phyloP scores from a whole-genome alignment of 2,888 invertebrate genomes.

The Mongoloraphidia duomilia region DNA sequence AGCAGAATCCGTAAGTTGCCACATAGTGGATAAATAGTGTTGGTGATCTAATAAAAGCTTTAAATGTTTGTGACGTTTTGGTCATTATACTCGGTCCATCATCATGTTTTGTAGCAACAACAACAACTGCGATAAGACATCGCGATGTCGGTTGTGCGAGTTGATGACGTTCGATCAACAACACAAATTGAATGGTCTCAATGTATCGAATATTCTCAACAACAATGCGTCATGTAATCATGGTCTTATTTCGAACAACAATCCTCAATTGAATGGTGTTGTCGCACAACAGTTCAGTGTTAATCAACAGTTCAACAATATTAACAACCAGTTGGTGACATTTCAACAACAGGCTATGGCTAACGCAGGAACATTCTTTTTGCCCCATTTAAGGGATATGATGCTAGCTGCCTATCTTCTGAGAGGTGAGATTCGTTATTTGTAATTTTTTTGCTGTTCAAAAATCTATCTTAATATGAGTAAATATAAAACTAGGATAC shows the following conservation, averaged over 20 bases:
- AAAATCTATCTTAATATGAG: conserved; percentile 1
- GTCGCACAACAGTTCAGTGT: not conserved
- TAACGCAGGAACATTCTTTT: conserved; percentile 26
- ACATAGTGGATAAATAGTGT: too few species aligned
- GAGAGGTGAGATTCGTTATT: conserved; percentile 35
- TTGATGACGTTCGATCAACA: conserved; percentile 2
- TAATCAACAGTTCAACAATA: not conserved
- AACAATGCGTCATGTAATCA: not conserved
- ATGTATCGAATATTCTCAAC: not conserved
- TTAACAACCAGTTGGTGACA: not conserved
- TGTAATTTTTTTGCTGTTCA: not conserved
- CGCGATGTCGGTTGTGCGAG: conserved; percentile 4
- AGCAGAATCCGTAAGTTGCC: too few species aligned
- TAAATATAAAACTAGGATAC: too few species aligned
- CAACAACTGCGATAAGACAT: not conserved
- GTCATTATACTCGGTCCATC: not conserved
- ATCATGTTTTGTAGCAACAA: conserved; percentile 2
- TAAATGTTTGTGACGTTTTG: too few species aligned
- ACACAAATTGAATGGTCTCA: not conserved
- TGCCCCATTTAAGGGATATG: conserved; percentile 46
- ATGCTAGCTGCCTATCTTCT: conserved; percentile 48
- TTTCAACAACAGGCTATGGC: conserved; percentile 1
- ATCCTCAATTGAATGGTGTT: not conserved
- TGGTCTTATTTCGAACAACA: not conserved
- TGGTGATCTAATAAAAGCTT: too few species aligned